Percentiles rank a stretch among this genome's conserved stretches.
phyloP scores from a whole-genome alignment of 2,113 vertebrate genomes.

The Phylloscopus trochiloides region DNA sequence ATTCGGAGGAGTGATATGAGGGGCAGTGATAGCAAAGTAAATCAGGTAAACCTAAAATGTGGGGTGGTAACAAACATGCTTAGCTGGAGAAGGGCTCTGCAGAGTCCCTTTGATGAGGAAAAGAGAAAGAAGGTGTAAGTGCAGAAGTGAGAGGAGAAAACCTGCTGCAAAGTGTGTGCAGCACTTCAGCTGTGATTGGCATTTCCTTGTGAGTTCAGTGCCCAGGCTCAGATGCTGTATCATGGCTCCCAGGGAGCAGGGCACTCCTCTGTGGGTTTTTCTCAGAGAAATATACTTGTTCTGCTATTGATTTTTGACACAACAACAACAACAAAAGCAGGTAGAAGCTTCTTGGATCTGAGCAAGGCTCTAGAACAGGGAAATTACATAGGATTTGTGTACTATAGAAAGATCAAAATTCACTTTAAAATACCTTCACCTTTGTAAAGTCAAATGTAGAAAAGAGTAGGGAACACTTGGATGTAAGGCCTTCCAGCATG shows the following conservation, averaged over 20 bases:
- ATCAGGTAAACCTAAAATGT: neutral
- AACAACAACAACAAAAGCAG: neutral
- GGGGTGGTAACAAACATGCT: fast-evolving
- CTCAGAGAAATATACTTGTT: neutral
- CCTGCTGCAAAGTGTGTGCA: neutral
- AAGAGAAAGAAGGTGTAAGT: neutral
- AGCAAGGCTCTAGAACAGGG: neutral
- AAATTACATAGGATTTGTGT: fast-evolving
- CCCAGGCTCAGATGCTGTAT: fast-evolving
- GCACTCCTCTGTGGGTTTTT: neutral
- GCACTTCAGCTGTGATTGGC: neutral
- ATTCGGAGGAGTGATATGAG: neutral
- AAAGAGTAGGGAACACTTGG: neutral
- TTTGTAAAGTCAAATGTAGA: neutral
- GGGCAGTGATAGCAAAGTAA: neutral
- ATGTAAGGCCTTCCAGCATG: neutral
- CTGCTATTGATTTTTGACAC: neutral
- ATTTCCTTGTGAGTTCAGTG: neutral
- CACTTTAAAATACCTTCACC: neutral
- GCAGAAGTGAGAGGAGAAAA: neutral
- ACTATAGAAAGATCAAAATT: neutral
- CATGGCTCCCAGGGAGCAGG: neutral
- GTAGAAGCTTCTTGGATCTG: neutral
- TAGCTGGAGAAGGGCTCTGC: neutral
- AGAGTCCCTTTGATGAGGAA: fast-evolving